Conservation (phyloP, 2,888 invertebrate genomes). For the Ganaspis brasiliensis region DNA sequence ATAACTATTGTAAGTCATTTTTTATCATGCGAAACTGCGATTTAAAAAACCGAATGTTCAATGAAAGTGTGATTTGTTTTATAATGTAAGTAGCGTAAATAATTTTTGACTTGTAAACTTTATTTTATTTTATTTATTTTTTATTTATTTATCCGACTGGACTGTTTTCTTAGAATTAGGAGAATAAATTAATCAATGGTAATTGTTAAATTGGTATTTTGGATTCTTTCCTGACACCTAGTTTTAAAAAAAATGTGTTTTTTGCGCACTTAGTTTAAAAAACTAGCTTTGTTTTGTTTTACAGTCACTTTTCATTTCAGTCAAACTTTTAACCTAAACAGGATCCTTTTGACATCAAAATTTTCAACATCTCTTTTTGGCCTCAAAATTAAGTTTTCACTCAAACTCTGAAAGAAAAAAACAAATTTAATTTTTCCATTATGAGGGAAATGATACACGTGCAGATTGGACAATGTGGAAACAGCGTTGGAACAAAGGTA, state of each 20-base stretch:
- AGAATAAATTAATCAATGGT: not conserved
- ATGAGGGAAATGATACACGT: slow-evolving; percentile 52
- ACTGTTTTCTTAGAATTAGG: not conserved
- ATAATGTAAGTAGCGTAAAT: not conserved
- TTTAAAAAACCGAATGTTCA: not conserved
- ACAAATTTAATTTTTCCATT: slow-evolving; percentile 34
- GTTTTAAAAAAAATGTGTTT: no score
- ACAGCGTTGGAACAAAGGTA: slow-evolving; percentile 50
- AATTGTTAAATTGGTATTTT: not conserved
- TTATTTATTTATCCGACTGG: not conserved
- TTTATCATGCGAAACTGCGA: no score
- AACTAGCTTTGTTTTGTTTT: no score
- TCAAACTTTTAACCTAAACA: not conserved
- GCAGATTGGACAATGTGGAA: slow-evolving; percentile 52
- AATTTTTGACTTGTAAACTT: not conserved
- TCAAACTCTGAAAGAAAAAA: no score
- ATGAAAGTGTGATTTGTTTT: not conserved
- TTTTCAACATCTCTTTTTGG: not conserved
- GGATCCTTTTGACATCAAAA: slow-evolving; percentile 33
- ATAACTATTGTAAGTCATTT: no score
- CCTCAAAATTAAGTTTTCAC: slow-evolving; percentile 1
- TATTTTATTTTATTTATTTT: not conserved
- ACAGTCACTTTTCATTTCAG: not conserved
- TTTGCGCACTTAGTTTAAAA: no score
- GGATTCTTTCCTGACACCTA: not conserved